phyloP scores from a whole-genome alignment of 2,888 invertebrate species.

The Ischnura elegans region DNA sequence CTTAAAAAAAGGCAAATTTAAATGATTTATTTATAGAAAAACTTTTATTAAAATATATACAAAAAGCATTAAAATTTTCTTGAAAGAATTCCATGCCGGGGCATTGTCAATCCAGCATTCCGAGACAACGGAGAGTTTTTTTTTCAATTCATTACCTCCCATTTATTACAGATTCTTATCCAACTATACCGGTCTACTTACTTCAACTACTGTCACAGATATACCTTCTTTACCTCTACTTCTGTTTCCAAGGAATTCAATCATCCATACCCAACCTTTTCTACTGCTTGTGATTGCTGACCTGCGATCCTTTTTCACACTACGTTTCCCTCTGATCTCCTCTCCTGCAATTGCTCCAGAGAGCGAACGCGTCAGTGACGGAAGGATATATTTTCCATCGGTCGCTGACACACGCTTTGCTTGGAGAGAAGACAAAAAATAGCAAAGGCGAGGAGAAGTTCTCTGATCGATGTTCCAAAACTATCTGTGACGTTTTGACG shows the following conservation, averaged over 20 bases:
- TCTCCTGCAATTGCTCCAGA: not conserved
- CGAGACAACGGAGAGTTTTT: too few relatives aligned
- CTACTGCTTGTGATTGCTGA: not conserved
- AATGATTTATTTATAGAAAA: too few relatives aligned
- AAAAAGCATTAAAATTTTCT: too few relatives aligned
- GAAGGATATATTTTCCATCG: not conserved
- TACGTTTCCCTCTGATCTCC: not conserved
- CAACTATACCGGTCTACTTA: too few relatives aligned
- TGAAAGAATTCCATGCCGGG: too few relatives aligned
- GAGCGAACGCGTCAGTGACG: not conserved
- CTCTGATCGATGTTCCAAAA: slow-evolving; percentile 22
- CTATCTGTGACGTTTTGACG: slow-evolving; percentile 15
- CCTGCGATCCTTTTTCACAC: not conserved
- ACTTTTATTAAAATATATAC: too few relatives aligned
- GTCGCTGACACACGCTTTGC: not conserved
- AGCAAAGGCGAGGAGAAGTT: not conserved
- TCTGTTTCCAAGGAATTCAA: too few relatives aligned
- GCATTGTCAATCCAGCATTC: too few relatives aligned
- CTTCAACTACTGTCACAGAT: too few relatives aligned
- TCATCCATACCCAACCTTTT: not conserved
- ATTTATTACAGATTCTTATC: too few relatives aligned
- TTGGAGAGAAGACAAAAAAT: not conserved
- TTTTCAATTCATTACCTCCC: too few relatives aligned
- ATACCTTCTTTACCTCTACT: not conserved
- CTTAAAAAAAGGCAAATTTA: too few relatives aligned